Conservation (phyloP, 2,888 invertebrate species). For the Parthenolecanium corni region DNA sequence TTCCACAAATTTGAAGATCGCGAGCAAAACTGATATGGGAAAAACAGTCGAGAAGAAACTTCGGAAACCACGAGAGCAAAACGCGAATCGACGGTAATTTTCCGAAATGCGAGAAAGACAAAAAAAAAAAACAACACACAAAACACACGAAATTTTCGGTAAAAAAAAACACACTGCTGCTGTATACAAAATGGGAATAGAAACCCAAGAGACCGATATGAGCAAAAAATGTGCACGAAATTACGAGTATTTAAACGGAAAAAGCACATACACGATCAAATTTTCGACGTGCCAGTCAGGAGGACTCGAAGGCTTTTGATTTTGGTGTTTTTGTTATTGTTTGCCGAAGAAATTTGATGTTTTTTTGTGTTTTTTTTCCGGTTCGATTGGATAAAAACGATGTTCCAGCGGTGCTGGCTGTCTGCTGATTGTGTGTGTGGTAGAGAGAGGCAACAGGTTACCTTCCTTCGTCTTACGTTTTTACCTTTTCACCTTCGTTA, state of each 20-base stretch:
- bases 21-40: constrained; percentile 9
- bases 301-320: background rate
- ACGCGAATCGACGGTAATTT: background rate
- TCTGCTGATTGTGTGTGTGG: constrained; percentile 25
- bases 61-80: background rate
- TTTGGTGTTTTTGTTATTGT: too few relatives aligned
- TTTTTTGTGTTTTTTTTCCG: too few relatives aligned
- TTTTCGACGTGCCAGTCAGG: too few relatives aligned
- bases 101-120: background rate
- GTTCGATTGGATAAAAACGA: constrained; percentile 12
- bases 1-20: too few relatives aligned
- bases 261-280: background rate
- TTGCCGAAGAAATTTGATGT: too few relatives aligned
- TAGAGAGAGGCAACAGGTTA: constrained; percentile 24
- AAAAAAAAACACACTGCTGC: background rate
- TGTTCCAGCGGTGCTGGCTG: constrained; percentile 27
- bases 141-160: background rate
- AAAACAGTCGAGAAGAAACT: constrained; percentile 14
- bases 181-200: constrained; percentile 5
- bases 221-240: background rate
- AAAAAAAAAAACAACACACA: too few relatives aligned
- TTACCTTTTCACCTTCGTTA: constrained; percentile 27
- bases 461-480: constrained; percentile 26
- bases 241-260: background rate
- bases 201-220: background rate